Evolutionary conservation across 64 coral and sea anemone genomes (phyloP), one percentile per base, ranked within the genome.

Genomic region (Montipora cactus): DNA sequence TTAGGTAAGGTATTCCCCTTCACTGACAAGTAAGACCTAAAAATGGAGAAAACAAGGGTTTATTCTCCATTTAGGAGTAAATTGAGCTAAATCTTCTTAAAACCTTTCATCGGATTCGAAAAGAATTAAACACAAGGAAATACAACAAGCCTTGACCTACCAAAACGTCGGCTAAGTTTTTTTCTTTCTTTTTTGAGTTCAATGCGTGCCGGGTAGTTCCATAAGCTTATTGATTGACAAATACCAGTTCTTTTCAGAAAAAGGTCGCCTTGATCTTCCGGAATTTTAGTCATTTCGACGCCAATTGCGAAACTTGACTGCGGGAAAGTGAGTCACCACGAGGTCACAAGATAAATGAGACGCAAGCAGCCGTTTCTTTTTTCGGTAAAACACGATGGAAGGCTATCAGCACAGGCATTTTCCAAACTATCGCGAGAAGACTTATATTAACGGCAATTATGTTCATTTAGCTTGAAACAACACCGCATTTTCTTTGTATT

Each of bases 21-120:
- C 67, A 18, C n/a, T 49, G 21, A 18, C n/a, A 44, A 70, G 47
- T 86, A 86, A 86, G 18, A 62, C 10, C 19, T 72, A 86, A 71
- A 86, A 49, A 12, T 86, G 71, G 66, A 9, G 61, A 84, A 84
- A 14, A 20, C 2, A 0, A 59, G 11, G 3, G 5, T 44, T 44
- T 81, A 61, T 44, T 44, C 18, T 9, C 23, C 2, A 52, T 59
- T 81, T 81, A 8, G 7, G 48, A 1, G 55, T 16, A 16, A 21
- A 79, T 9, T 52, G 10, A 79, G 15, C 16, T 7, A 52, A 23
- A 55, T 50, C 58, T 81, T 62, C 12, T 81, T 44, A 21, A 0
- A 61, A 28, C 37, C 37, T 37, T 37, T 37, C 37, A 37, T 37
- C 37, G 37, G 37, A 37, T 37, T 37, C 37, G 37, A 37, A 37